Conservation (phyloP, 1,140 invertebrate genomes). For the Drosophila ironensis region DNA sequence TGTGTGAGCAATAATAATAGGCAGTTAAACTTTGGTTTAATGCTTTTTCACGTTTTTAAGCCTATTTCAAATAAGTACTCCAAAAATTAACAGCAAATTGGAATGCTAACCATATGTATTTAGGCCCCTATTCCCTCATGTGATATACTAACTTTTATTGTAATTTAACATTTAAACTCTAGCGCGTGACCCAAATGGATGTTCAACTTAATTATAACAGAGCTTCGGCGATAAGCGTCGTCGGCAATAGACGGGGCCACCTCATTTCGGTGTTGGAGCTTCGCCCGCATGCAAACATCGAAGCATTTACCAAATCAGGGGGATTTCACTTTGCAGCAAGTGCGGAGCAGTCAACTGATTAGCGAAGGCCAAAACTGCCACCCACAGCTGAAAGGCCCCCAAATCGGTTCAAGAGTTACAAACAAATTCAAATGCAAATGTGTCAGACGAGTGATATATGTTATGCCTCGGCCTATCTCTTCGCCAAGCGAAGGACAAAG, state of each 20-base stretch:
- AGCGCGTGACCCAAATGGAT: constrained; percentile 29
- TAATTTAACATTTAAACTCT: neutral
- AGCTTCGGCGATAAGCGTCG: constrained; percentile 20
- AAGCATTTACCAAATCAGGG: constrained; percentile 32
- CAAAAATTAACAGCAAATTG: too few relatives aligned
- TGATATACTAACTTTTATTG: neutral
- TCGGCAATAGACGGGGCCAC: constrained; percentile 18
- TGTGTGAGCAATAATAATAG: too few relatives aligned
- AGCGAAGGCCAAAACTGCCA: constrained; percentile 21
- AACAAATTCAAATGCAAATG: constrained; percentile 15
- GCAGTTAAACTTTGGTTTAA: too few relatives aligned
- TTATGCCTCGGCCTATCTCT: neutral
- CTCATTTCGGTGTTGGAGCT: constrained; percentile 11
- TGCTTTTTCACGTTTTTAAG: too few relatives aligned
- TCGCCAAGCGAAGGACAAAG: constrained; percentile 11
- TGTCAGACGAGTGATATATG: neutral
- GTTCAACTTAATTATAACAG: constrained; percentile 9
- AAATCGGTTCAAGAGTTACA: constrained; percentile 4
- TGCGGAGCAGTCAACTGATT: constrained; percentile 21
- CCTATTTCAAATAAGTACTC: too few relatives aligned
- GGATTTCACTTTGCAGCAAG: constrained; percentile 16
- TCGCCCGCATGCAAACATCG: constrained; percentile 24
- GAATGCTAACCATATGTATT: neutral
- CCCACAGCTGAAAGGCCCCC: constrained; percentile 12
- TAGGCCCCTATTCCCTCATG: neutral